A percentile compares a stretch with the other conserved stretches of the same genome.
Conservation (phyloP, 53 echinoderm and acorn worm species). For the Luidia sarsii region DNA sequence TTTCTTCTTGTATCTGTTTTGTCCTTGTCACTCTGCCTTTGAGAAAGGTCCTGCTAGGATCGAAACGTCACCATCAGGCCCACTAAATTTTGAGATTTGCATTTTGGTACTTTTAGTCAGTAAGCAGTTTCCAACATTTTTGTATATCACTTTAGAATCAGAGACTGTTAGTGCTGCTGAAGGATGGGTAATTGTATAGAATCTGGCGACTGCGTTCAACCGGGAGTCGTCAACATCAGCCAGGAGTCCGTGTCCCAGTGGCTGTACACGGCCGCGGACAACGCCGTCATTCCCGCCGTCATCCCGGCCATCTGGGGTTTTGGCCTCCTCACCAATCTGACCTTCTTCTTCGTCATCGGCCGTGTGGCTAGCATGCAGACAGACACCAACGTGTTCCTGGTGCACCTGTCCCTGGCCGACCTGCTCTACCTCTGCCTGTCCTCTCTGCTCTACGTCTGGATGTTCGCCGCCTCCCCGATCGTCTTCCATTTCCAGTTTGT, state of each 20-base stretch:
- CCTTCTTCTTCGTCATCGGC: slow-evolving; percentile 10
- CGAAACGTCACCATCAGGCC: too few species aligned
- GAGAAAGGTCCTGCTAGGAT: too few species aligned
- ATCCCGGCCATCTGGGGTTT: not conserved
- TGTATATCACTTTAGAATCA: too few species aligned
- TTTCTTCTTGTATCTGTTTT: too few species aligned
- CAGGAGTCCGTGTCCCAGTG: not conserved
- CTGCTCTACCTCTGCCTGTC: not conserved
- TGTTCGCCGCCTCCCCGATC: not conserved
- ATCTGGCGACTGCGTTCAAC: slow-evolving; percentile 3
- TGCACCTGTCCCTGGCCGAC: slow-evolving; percentile 6
- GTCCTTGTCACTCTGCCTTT: too few species aligned
- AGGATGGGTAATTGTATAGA: slow-evolving; percentile 5
- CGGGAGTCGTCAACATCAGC: not conserved
- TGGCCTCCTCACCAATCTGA: not conserved
- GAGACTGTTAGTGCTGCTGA: too few species aligned
- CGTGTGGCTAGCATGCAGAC: slow-evolving; percentile 8
- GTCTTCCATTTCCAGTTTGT: not conserved
- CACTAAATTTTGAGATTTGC: too few species aligned
- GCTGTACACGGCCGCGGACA: not conserved
- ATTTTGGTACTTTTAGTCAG: too few species aligned
- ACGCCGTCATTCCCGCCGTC: not conserved
- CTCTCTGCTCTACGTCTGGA: not conserved
- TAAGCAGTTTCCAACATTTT: too few species aligned
- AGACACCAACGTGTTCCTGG: slow-evolving; percentile 9